Evolutionary conservation across 2,797 vertebrate genomes (phyloP), one percentile per base, ranked within the genome.

Genomic region (Mus caroli): DNA sequence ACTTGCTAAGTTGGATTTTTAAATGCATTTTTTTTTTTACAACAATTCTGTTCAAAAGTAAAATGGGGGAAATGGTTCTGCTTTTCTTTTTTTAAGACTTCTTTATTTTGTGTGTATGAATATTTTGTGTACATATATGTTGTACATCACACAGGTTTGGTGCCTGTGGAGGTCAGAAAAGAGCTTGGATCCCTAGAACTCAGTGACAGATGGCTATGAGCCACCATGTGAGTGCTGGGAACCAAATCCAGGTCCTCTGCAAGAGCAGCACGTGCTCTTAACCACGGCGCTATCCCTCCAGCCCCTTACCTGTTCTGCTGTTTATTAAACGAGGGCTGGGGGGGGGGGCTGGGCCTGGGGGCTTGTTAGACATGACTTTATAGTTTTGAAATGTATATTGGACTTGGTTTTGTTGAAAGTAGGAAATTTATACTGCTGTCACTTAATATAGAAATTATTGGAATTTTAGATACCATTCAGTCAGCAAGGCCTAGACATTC

Each of bases 401-500:
- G 87, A 58, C 67, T 22, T 83, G 9, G 56, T 94, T 96, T 67
- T 56, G 56, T 88, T 95, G 79, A 94, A 93, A 84, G 43, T 89
- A 90, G 86, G 85, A 82, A 87, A 76, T 92, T 14, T 13, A 67
- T 91, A 95, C 28, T 95, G 67, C 91, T 88, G 73, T 97, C 73
- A 92, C 17, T 94, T 85, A 97, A 64, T 79, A 17, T 83, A 78
- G 73, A 94, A 95, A 94, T 90, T 92, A 34, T 97, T 97, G 93
- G 46, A 93, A 43, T 97, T 97, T 92, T 95, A 98, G 97, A 94
- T 97, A 94, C 94, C 94, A 20, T 98, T 97, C 37, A 89, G 95
- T 88, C 97, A 98, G 80, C 95, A 96, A 83, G 93, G 92, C 73
- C 88, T 97, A 90, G 97, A 98, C 88, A 87, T 97, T 95, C 97